phyloP scores from a whole-genome alignment of 2,797 vertebrate species.

The Varecia variegata region DNA sequence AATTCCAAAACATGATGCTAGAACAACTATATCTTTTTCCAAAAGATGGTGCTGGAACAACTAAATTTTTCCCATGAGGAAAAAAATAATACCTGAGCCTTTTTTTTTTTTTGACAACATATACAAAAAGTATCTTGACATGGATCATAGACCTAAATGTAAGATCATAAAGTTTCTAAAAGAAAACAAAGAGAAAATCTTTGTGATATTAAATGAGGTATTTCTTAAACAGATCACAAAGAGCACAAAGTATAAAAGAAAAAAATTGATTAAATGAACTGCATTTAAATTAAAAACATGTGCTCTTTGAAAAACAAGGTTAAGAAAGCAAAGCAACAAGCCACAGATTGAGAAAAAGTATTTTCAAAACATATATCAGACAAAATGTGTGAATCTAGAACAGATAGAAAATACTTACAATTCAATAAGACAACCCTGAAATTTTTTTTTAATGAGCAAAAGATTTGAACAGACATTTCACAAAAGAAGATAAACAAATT shows the following conservation, averaged over 20 bases:
- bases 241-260: slow-evolving; percentile 1
- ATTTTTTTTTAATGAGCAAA: not conserved
- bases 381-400: not conserved
- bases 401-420: not conserved
- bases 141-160: not conserved
- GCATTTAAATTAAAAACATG: not conserved
- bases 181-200: not conserved
- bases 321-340: not conserved
- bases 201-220: not conserved
- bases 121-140: slow-evolving; percentile 23
- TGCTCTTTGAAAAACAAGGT: not conserved
- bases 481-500: not conserved
- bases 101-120: not conserved
- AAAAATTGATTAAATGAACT: slow-evolving; percentile 13
- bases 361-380: not conserved
- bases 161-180: not conserved
- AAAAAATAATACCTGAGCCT: not conserved
- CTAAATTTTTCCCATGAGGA: not conserved
- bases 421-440: not conserved
- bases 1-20: not conserved
- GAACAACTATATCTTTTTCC: not conserved
- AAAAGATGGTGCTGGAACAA: not conserved
- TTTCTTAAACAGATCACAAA: slow-evolving; percentile 10
- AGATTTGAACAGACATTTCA: not conserved
- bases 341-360: not conserved